These are phyloP conservation scores for Euleptes europaea DNA, from an alignment of 2,113 vertebrate genomes.

Conservation along the genomic window DNA sequence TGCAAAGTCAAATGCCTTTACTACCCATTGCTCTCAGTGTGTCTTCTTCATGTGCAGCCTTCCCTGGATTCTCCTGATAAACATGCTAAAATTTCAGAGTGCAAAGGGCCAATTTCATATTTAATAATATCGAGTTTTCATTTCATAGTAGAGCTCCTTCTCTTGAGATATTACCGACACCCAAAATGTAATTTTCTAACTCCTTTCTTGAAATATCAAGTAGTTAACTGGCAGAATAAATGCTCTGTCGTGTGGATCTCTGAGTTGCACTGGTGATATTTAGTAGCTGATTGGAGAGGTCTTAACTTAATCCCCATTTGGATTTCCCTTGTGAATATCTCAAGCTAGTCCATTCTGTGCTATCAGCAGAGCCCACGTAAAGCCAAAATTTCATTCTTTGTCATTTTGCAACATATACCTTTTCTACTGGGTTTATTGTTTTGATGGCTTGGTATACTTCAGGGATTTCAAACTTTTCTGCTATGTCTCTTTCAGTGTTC, in stretches of 20 bases:
- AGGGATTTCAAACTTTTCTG: not conserved
- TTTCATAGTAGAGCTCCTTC: conserved; percentile 42
- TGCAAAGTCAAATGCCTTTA: conserved; percentile 35
- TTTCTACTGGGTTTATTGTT: not conserved
- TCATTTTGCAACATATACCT: not conserved
- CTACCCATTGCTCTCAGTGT: conserved; percentile 3
- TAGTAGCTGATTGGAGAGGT: conserved; percentile 40
- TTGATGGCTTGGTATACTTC: not conserved
- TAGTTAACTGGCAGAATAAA: conserved; percentile 56
- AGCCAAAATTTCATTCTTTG: not conserved
- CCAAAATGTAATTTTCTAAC: conserved; percentile 49
- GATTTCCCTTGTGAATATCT: conserved; percentile 21
- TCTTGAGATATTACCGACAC: conserved; percentile 36
- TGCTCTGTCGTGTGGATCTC: conserved; percentile 18
- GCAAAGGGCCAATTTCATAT: conserved; percentile 38
- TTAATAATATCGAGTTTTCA: conserved; percentile 43
- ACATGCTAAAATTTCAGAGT: conserved; percentile 43
- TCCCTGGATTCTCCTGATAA: conserved; percentile 37
- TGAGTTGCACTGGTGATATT: conserved; percentile 17
- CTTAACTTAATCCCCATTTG: fast-evolving
- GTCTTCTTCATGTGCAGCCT: conserved; percentile 18
- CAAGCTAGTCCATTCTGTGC: not conserved
- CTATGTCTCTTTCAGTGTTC: not conserved
- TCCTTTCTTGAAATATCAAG: conserved; percentile 25
- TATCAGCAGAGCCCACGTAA: conserved; percentile 19